Evolutionary conservation across 1,140 invertebrate species (phyloP).

Genomic region (Paramacrobiotus metropolitanus): DNA sequence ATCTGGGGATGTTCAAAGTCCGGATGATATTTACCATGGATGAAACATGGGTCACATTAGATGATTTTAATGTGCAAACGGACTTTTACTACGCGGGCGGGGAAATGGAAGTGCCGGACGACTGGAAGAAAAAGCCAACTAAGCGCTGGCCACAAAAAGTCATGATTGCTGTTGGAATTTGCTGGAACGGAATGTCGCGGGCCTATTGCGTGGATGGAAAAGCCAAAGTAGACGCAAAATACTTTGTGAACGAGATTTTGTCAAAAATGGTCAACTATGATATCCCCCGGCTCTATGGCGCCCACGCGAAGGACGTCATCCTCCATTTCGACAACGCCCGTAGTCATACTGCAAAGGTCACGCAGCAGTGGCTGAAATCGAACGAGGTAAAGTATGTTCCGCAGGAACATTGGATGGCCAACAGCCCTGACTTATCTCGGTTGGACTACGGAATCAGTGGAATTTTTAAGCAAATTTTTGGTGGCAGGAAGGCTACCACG

Average conservation of each 20-base stretch:
- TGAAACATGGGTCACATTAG: not conserved
- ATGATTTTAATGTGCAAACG: not conserved
- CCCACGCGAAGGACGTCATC: not conserved
- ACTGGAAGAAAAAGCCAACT: not conserved
- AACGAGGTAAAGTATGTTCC: not conserved
- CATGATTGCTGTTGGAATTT: not conserved
- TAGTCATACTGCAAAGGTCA: no score
- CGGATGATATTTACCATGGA: not conserved
- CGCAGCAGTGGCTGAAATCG: not conserved
- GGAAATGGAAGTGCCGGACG: not conserved
- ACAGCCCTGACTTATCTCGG: not conserved
- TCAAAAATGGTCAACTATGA: not conserved
- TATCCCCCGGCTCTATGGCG: not conserved
- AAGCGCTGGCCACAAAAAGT: not conserved
- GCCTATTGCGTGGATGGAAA: not conserved
- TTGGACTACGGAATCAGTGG: not conserved
- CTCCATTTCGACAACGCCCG: not conserved
- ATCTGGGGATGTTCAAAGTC: not conserved
- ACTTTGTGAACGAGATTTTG: not conserved
- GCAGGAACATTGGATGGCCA: not conserved
- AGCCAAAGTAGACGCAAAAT: not conserved
- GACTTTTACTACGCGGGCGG: not conserved
- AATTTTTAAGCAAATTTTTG: not conserved
- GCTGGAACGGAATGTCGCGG: not conserved
- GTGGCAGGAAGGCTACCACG: not conserved